Base-by-base conservation (phyloP, 2,113 vertebrate genomes). In the Cottus gobio region DNA sequence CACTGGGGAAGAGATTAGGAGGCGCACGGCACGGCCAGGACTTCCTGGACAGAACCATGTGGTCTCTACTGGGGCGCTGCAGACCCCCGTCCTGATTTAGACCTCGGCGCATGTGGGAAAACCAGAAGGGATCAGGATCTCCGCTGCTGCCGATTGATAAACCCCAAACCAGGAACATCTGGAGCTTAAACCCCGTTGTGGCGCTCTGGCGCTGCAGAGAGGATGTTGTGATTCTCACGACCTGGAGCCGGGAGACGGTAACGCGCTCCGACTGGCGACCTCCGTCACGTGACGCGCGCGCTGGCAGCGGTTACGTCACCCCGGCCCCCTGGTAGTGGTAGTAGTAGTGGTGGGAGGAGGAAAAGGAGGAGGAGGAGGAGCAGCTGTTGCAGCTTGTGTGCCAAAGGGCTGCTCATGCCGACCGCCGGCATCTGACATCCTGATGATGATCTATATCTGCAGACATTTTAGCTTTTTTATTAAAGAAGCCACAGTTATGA, bases 341-440 rank as follows among this genome's bases (percentile, higher is more conserved):
- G 89, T 83, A 67, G 89, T 48, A 36, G 77, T 54, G 48, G 63
- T 26, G 26, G 65, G 60, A 34, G 70, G 61, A 16, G n/a, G 67
- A 10, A 54, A 36, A 68, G 52, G 52, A 6, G 22, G 48, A n/a
- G 48, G 22, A 11, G 1, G 22, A 11, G 54, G 24, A 88, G 88
- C 91, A 90, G 93, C 91, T 93, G 93, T 88, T 91, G 81, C 77
- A 72, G 85, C 89, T 76, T n/a, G 77, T 74, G 80, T 68, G 89
- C 90, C 91, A 91, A 85, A 79, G 89, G 89, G 85, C 83, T 78
- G 73, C 76, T 81, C 56, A 36, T 62, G 60, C 71, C 82, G 42
- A 68, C 69, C 9, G 67, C 61, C 69, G 68, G 71, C 26, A 57
- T 18, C 79, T 61, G 34, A 46, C 50, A 79, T 75, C 77, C 72